Evolutionary conservation across 2,113 vertebrate genomes (phyloP).

Genomic region (Callospermophilus lateralis): DNA sequence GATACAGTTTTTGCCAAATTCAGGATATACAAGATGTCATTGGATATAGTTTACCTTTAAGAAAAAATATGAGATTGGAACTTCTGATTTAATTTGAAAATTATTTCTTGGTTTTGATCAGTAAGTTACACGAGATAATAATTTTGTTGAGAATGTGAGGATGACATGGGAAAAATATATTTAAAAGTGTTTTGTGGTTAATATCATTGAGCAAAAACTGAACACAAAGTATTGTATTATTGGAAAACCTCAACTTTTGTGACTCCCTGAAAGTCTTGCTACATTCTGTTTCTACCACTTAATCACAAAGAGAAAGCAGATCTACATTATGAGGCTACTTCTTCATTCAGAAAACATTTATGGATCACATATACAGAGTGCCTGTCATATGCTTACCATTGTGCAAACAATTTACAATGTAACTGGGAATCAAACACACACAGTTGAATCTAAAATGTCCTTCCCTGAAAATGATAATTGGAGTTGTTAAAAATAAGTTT

Average conservation of each 20-base stretch:
- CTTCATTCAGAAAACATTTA: background rate
- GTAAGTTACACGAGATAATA: background rate
- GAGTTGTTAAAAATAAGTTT: background rate
- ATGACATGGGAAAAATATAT: background rate
- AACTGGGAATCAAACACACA: background rate
- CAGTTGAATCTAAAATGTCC: background rate
- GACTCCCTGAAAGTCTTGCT: background rate
- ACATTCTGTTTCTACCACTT: background rate
- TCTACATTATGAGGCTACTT: background rate
- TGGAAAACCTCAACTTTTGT: background rate
- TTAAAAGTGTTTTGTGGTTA: background rate
- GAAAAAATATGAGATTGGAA: background rate
- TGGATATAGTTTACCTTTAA: background rate
- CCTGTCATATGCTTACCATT: background rate
- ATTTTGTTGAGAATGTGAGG: background rate
- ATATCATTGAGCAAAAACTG: background rate
- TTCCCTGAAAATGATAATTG: background rate
- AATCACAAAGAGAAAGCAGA: background rate
- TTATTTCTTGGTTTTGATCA: background rate
- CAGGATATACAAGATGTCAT: background rate
- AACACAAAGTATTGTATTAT: background rate
- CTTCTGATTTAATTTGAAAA: conserved; percentile 29
- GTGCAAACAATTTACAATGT: background rate
- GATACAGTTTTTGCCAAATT: background rate
- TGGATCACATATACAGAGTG: background rate